Conservation (phyloP, 2,113 vertebrate genomes). For the Hirundichthys speculiger region DNA sequence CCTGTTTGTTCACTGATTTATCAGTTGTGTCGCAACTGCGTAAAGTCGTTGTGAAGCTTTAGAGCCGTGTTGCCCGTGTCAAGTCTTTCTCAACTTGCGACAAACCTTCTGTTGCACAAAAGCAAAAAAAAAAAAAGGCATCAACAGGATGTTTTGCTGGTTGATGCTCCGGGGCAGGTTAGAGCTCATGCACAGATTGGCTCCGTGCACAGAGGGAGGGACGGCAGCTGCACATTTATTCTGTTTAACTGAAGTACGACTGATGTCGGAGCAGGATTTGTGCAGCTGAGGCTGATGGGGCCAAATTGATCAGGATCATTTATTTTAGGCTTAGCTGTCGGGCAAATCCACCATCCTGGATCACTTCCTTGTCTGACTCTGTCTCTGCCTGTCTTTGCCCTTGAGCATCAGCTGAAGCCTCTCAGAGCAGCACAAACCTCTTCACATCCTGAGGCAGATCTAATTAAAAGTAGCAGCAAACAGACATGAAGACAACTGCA, state of each 20-base stretch:
- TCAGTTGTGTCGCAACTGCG: no score
- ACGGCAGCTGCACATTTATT: no score
- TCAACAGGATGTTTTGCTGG: background rate
- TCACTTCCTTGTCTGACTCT: constrained; percentile 6
- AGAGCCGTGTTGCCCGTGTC: no score
- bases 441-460: constrained; percentile 6
- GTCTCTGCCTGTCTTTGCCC: constrained; percentile 31
- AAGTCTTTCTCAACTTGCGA: no score
- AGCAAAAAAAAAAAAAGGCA: no score
- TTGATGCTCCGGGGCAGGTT: background rate
- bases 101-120: no score
- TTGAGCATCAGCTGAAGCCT: constrained; percentile 30
- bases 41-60: no score
- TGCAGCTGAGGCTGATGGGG: constrained; percentile 4
- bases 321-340: constrained; percentile 1
- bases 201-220: no score
- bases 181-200: background rate
- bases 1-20: no score
- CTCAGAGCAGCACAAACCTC: constrained; percentile 16
- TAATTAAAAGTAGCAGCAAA: constrained; percentile 13
- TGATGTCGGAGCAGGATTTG: constrained; percentile 1
- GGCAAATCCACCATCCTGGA: no score
- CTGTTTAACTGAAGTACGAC: no score
- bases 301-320: constrained; percentile 32
- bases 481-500: background rate